Conservation (phyloP, 2,113 vertebrate genomes). For the Platysternon megacephalum region DNA sequence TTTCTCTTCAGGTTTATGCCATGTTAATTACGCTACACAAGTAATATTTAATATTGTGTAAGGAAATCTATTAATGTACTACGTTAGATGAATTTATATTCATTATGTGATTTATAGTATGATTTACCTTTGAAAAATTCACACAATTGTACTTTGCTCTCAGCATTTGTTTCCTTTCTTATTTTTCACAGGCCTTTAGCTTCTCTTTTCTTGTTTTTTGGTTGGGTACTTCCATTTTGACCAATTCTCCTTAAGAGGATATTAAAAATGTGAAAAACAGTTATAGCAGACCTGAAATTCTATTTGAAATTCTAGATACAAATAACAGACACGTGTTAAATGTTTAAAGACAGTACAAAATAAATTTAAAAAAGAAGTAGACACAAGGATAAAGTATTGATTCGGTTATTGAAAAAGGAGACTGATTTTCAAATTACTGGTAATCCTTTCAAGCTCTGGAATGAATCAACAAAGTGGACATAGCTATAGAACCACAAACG, state of each 20-base stretch:
- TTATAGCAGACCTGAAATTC: no score
- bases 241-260: not conserved
- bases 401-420: not conserved
- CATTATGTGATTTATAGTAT: not conserved
- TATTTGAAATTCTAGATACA: not conserved
- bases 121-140: not conserved
- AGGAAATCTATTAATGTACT: not conserved
- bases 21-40: not conserved
- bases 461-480: no score
- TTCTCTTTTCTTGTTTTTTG: not conserved
- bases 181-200: not conserved
- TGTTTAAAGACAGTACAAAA: no score
- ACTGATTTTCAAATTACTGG: no score
- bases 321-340: not conserved
- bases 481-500: no score
- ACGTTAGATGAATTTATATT: not conserved
- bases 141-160: not conserved
- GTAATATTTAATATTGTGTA: not conserved
- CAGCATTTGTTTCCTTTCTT: not conserved
- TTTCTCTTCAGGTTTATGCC: no score
- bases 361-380: not conserved
- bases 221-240: not conserved
- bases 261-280: not conserved
- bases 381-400: not conserved
- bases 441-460: no score